Evolutionary conservation across 2,888 invertebrate species (phyloP).

Genomic region (Acleris cristana): DNA sequence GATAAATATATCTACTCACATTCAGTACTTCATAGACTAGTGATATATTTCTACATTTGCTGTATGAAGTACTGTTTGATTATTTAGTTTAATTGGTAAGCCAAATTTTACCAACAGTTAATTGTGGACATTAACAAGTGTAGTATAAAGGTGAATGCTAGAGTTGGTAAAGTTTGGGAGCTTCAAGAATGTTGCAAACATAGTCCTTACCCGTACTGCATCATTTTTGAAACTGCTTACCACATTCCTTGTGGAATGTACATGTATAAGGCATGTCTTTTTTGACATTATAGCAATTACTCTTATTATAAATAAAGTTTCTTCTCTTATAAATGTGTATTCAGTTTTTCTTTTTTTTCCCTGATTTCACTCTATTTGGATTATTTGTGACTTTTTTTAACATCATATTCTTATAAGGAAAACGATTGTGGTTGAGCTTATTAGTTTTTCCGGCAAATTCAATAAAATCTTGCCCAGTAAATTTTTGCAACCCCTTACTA

Average conservation of each 20-base stretch:
- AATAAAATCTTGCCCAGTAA: slow-evolving; percentile 68
- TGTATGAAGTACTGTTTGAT: slow-evolving; percentile 55
- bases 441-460: slow-evolving; percentile 52
- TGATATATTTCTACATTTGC: slow-evolving; percentile 5
- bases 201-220: slow-evolving; percentile 44
- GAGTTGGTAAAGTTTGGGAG: slow-evolving; percentile 59
- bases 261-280: slow-evolving; percentile 67
- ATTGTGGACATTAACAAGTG: slow-evolving; percentile 23
- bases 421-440: slow-evolving; percentile 44
- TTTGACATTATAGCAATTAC: slow-evolving; percentile 73
- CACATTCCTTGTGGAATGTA: slow-evolving; percentile 71
- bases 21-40: slow-evolving; percentile 61
- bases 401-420: slow-evolving; percentile 67
- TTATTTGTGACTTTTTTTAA: slow-evolving; percentile 72
- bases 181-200: slow-evolving; percentile 51
- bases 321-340: slow-evolving; percentile 51
- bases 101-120: slow-evolving; percentile 38
- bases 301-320: slow-evolving; percentile 61
- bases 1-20: slow-evolving; percentile 78
- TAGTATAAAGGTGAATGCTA: slow-evolving; percentile 28
- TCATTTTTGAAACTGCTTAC: slow-evolving; percentile 56
- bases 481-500: slow-evolving; percentile 44
- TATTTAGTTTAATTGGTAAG: slow-evolving; percentile 54
- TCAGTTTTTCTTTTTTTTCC: slow-evolving; percentile 49
- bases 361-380: slow-evolving; percentile 65